Evolutionary conservation across 2,888 invertebrate species (phyloP).

Genomic region (Papilio gigon): DNA sequence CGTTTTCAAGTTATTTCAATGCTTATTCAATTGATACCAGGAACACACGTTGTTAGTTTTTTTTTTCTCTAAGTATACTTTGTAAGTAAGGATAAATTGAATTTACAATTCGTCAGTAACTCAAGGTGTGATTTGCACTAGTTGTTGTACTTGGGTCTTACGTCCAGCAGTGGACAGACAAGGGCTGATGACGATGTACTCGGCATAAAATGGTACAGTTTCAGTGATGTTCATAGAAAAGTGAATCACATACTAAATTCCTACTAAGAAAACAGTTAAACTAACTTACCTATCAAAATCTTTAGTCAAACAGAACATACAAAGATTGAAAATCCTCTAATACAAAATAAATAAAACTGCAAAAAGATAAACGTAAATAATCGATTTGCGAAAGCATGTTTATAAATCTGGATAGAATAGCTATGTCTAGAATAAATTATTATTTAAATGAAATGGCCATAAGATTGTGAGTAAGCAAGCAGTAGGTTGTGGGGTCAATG

Average conservation of each 20-base stretch:
- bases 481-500: slow-evolving; percentile 78
- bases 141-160: not conserved
- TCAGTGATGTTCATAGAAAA: not conserved
- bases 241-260: not conserved
- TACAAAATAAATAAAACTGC: slow-evolving; percentile 8
- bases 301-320: too few relatives aligned
- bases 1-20: slow-evolving; percentile 33
- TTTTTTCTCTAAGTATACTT: slow-evolving; percentile 17
- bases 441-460: slow-evolving; percentile 48
- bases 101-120: not conserved
- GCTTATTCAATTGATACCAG: slow-evolving; percentile 26
- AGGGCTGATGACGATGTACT: not conserved
- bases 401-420: slow-evolving; percentile 33
- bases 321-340: slow-evolving; percentile 1
- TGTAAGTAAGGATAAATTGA: not conserved
- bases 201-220: not conserved
- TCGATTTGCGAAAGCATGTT: slow-evolving; percentile 8
- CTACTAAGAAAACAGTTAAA: too few relatives aligned
- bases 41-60: slow-evolving; percentile 5
- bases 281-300: too few relatives aligned
- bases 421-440: slow-evolving; percentile 45
- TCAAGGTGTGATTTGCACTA: not conserved
- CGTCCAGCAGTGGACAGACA: too few relatives aligned
- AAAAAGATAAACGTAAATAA: slow-evolving; percentile 12
- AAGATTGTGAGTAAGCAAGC: slow-evolving; percentile 55